Base-by-base conservation (phyloP, 1,140 invertebrate genomes). In the Anadara kagoshimensis region DNA sequence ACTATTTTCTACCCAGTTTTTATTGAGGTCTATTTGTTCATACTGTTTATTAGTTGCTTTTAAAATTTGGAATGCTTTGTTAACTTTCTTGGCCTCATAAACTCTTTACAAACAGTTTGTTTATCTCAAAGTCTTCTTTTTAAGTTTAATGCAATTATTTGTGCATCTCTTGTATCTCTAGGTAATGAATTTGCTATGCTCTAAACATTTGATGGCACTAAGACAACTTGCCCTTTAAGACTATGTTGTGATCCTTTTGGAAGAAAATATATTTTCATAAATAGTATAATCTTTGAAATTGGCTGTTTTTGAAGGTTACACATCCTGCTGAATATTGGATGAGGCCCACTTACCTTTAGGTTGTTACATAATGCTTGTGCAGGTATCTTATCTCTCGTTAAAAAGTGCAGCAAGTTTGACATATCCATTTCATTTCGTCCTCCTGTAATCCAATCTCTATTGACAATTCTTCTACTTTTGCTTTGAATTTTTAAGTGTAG, bases 151-250 rank as follows among this genome's bases (percentile, higher is more conserved):
- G n/a, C 20, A n/a, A 56, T 20, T 10, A 56, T n/a, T 24, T 56
- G 53, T 18, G 10, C 53, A 56, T 56, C 53, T 56, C 22, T 10
- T 24, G 53, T 56, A n/a, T 56, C 53, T 24, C 53, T 18, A 12
- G 53, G 53, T 20, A 56, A 56, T 56, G 53, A 20, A 18, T 56
- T 18, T 56, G 53, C 53, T n/a, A 20, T 56, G 16, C 22, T 56
- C 53, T 56, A 20, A n/a, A 56, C 53, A 24, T 56, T 56, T 56
- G 53, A 56, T n/a, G n/a, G n/a, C n/a, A n/a, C n/a, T n/a, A n/a
- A n/a, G n/a, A n/a, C n/a, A n/a, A n/a, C n/a, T n/a, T 10, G 45
- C 10, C 10, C 45, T 10, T n/a, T n/a, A n/a, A n/a, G n/a, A n/a
- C n/a, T n/a, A n/a, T 49, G 45, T 49, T 49, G 45, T 11, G 45